Evolutionary conservation across 30 jellyfish, hydroid and myxozoan species (phyloP).

Genomic region (Aurelia sp.): DNA sequence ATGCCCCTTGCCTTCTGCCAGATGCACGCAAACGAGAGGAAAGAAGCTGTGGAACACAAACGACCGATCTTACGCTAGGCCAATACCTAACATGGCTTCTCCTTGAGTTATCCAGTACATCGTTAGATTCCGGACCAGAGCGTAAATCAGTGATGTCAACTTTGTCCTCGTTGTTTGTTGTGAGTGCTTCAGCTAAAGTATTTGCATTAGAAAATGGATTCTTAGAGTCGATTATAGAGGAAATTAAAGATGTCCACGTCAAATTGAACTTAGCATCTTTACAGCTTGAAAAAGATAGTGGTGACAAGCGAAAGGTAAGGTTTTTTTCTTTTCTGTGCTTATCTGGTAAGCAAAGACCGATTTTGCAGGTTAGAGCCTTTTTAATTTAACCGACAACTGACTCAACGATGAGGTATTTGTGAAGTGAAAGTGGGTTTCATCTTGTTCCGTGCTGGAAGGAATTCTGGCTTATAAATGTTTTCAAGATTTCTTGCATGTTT

Average conservation of each 20-base stretch:
- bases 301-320: slow-evolving; percentile 45
- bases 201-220: slow-evolving; percentile 72
- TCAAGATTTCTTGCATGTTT: too few relatives aligned
- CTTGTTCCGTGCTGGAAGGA: too few relatives aligned
- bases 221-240: slow-evolving; percentile 73
- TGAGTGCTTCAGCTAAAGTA: slow-evolving; percentile 41
- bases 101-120: background rate
- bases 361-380: too few relatives aligned
- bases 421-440: too few relatives aligned
- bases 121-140: slow-evolving; percentile 10
- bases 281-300: slow-evolving; percentile 35
- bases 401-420: too few relatives aligned
- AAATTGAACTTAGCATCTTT: slow-evolving; percentile 68
- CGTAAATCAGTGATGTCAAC: slow-evolving; percentile 35
- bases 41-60: background rate
- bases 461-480: too few relatives aligned
- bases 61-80: slow-evolving; percentile 14
- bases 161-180: slow-evolving; percentile 45
- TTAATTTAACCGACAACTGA: too few relatives aligned
- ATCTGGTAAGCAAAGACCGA: too few relatives aligned
- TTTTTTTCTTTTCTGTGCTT: background rate
- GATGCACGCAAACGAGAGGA: background rate
- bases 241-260: slow-evolving; percentile 73
- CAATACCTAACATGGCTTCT: slow-evolving; percentile 27
- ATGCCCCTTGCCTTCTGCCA: slow-evolving; percentile 8